These are phyloP conservation scores for Conomelus anceps DNA, from an alignment of 2,888 invertebrate genomes.

Conservation along the genomic window DNA sequence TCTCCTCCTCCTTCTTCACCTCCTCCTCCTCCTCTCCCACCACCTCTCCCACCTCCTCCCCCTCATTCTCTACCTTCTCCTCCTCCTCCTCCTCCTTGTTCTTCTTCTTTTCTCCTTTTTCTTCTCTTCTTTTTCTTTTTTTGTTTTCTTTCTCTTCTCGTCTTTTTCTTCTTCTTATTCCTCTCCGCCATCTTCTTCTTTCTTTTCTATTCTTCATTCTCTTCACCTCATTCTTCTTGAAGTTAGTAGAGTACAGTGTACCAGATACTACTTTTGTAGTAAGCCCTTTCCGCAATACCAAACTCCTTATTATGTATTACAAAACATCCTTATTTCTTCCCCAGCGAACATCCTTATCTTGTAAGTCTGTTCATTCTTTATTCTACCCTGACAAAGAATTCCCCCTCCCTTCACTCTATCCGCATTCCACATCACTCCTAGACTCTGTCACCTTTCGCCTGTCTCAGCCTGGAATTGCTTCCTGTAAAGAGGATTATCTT, in stretches of 20 bases:
- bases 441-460: not conserved
- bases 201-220: no score
- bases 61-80: no score
- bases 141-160: no score
- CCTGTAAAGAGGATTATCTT: not conserved
- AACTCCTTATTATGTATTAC: not conserved
- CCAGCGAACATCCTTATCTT: not conserved
- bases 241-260: not conserved
- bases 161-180: no score
- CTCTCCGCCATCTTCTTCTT: no score
- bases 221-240: no score
- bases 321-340: not conserved
- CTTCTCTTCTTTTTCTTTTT: no score
- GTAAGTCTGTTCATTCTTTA: not conserved
- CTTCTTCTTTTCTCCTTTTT: no score
- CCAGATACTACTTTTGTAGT: not conserved
- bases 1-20: no score
- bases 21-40: no score
- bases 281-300: not conserved
- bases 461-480: not conserved
- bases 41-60: no score
- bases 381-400: not conserved
- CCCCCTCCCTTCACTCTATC: not conserved
- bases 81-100: no score
- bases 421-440: not conserved